Evolutionary conservation across 1,140 invertebrate genomes (phyloP).

Genomic region (Aphelinus atriplicis): DNA sequence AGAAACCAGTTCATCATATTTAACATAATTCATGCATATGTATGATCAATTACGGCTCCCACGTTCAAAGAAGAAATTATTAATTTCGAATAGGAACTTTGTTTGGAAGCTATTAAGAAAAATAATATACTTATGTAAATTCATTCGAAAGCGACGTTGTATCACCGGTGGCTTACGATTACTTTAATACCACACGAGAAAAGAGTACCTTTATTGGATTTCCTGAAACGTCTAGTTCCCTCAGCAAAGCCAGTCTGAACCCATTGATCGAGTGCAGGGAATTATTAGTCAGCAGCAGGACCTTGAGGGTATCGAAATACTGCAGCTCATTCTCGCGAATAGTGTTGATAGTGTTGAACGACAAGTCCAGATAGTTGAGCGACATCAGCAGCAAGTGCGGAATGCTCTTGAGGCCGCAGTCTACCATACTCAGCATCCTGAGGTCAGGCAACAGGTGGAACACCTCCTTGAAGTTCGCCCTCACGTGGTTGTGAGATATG

Average conservation of each 20-base stretch:
- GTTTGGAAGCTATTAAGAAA: too few species aligned
- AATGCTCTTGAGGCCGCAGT: constrained; percentile 77
- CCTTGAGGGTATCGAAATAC: constrained; percentile 71
- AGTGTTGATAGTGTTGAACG: constrained; percentile 75
- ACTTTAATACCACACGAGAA: too few species aligned
- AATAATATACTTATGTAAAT: too few species aligned
- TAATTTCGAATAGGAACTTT: too few species aligned
- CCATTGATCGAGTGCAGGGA: constrained; percentile 72
- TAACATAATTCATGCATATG: too few species aligned
- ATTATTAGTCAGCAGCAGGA: constrained; percentile 75
- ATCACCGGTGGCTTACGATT: too few species aligned
- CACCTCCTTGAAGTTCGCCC: constrained; percentile 90
- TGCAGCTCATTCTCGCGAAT: constrained; percentile 73
- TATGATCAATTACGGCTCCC: too few species aligned
- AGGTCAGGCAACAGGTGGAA: constrained; percentile 87
- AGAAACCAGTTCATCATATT: too few species aligned
- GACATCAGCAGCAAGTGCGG: constrained; percentile 78
- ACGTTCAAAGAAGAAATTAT: too few species aligned
- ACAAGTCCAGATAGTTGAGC: constrained; percentile 79
- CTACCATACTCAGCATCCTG: constrained; percentile 77
- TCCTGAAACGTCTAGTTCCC: constrained; percentile 72
- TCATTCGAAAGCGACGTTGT: too few species aligned
- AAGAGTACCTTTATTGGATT: constrained; percentile 71
- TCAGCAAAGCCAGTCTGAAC: constrained; percentile 68
- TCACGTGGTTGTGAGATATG: constrained; percentile 81